Evolutionary conservation across 2,113 vertebrate species (phyloP).

Genomic region (Corythornis vintsioides): DNA sequence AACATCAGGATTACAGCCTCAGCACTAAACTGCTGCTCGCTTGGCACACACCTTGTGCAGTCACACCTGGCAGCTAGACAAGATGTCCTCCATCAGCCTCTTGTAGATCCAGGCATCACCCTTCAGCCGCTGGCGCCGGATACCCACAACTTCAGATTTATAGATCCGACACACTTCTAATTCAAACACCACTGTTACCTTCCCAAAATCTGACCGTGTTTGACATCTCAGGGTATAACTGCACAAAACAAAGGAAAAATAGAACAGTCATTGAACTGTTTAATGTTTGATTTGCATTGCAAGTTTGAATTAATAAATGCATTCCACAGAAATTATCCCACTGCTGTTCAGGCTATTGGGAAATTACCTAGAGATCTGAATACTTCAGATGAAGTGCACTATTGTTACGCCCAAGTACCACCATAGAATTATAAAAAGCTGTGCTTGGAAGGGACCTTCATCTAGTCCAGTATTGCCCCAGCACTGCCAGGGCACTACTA

Average conservation of each 20-base stretch:
- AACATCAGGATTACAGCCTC: neutral
- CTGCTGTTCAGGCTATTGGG: neutral
- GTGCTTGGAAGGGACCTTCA: neutral
- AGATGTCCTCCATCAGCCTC: constrained; percentile 90
- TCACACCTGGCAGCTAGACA: constrained; percentile 83
- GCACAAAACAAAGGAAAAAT: constrained; percentile 14
- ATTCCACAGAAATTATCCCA: neutral
- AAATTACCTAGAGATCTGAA: neutral
- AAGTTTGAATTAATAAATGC: neutral
- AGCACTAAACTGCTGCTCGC: neutral
- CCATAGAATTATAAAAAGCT: neutral
- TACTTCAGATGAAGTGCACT: neutral
- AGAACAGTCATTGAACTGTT: neutral
- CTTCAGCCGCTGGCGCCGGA: constrained; percentile 89
- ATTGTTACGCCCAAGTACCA: neutral
- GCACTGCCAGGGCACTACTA: neutral
- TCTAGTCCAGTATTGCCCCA: neutral
- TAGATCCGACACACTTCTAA: constrained; percentile 91
- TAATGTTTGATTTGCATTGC: neutral
- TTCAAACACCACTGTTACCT: constrained; percentile 91
- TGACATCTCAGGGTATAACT: constrained; percentile 93
- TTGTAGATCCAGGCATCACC: constrained; percentile 98
- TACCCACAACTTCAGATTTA: constrained; percentile 83
- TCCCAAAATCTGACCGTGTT: constrained; percentile 88
- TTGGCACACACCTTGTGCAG: neutral